phyloP scores from a whole-genome alignment of 2,888 invertebrate species.

The Dendrolimus pini region DNA sequence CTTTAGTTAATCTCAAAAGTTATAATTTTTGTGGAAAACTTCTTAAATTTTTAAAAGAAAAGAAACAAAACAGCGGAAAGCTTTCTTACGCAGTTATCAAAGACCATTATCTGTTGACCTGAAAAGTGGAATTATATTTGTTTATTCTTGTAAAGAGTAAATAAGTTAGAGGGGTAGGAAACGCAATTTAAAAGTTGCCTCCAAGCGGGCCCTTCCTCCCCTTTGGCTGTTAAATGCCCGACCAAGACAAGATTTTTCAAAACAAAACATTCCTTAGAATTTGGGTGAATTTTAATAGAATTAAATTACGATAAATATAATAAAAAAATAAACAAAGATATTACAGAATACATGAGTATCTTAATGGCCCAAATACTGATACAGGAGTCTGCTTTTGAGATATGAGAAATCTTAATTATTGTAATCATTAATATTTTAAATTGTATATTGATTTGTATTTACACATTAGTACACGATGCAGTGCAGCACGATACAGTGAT shows the following conservation, averaged over 20 bases:
- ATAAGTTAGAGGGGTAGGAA: constrained; percentile 63
- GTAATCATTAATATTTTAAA: too few relatives aligned
- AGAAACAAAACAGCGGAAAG: constrained; percentile 75
- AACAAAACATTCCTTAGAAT: constrained; percentile 14
- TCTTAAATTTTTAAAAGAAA: constrained; percentile 68
- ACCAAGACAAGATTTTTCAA: constrained; percentile 42
- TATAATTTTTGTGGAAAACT: constrained; percentile 70
- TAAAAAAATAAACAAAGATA: too few relatives aligned
- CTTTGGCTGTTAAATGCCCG: constrained; percentile 39
- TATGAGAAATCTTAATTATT: too few relatives aligned
- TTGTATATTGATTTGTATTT: too few relatives aligned
- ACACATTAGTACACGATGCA: too few relatives aligned
- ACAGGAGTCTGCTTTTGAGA: too few relatives aligned
- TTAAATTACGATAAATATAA: too few relatives aligned
- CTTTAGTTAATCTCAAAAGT: constrained; percentile 69
- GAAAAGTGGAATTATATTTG: constrained; percentile 73
- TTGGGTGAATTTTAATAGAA: too few relatives aligned
- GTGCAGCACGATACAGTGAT: too few relatives aligned
- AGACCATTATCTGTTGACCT: constrained; percentile 74
- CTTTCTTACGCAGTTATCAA: constrained; percentile 73
- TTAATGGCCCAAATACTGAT: too few relatives aligned
- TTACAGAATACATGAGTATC: too few relatives aligned
- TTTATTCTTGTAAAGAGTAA: constrained; percentile 68
- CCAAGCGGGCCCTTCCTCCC: constrained; percentile 44
- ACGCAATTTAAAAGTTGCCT: constrained; percentile 68